Evolutionary conservation across 2,113 vertebrate species (phyloP), one percentile per base, ranked within the genome.

Genomic region (Apistogramma diplotaenia): DNA sequence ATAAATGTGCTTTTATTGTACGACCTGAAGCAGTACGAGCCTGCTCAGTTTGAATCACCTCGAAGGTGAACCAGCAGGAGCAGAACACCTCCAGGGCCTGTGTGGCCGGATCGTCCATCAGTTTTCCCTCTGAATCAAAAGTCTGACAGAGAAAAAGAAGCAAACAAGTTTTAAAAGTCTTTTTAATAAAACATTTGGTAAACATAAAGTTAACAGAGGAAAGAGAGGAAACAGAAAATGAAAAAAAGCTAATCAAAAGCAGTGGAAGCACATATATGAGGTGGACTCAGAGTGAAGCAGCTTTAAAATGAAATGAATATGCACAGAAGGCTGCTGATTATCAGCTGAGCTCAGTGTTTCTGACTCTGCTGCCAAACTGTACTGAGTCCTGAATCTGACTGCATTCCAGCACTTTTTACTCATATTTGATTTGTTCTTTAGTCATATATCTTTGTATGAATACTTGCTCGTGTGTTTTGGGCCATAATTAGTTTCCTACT

Each of bases 51-150:
- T 46, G 46, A 3, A 4, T 56, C 31, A 9, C 1, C 93, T 99
- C 98, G 0, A 98, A 98, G 84, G 97, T 98, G 95, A 99, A 99
- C 98, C 98, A 99, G 87, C 97, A 97, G 90, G 96, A 97, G 93
- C 98, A 98, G 94, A 99, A 97, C 73, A 97, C 96, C 92, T 99
- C 98, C 78, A 99, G 93, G 27, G 93, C 94, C 84, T 97, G 94
- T 90, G 96, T 94, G 85, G 95, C 92, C 0, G 95, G 93, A 58
- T 98, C 97, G 2, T 99, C 97, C 0, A 96, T 84, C 89, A 93
- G 23, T 0, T 90, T 95, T 11, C 95, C 96, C 0, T 95, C 95
- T 25, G 95, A 89, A 31, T 98, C 97, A n/a, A 94, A 92, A 3
- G n/a, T 81, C 94, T 94, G 81, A 60, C 40, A 67, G 33, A 31